Base-by-base conservation (phyloP, 2,888 invertebrate genomes). In the Omphaloscelis lunosa region DNA sequence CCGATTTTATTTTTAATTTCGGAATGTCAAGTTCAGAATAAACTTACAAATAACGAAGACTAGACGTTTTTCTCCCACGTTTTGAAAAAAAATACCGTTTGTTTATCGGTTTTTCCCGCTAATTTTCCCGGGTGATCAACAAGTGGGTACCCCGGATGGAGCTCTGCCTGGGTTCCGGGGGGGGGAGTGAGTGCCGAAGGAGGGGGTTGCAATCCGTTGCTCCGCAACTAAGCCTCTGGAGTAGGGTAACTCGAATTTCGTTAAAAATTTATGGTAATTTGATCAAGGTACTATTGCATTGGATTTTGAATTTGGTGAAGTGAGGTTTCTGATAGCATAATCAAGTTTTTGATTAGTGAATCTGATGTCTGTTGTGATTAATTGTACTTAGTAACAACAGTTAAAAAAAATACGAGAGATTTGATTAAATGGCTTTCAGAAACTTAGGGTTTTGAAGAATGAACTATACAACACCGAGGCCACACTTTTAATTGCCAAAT, bases 111-210 rank as follows among this genome's bases (percentile, higher is more conserved):
- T 87, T 87, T 88, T 75, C 66, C 84, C 80, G 86, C 79, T 80
- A 86, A 89, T 88, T 90, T 89, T 83, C 89, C 85, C 58, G 82
- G 83, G 51, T 79, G 86, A 90, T 91, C 92, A 92, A 92, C 92
- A 92, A 92, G 92, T 92, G 92, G 88, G 75, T 84, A 74, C 86
- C 86, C 84, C 45, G 77, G 88, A 80, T 77, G 75, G 69, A 86
- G 86, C 87, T 87, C 77, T 80, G 77, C 80, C 87, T 79, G 78
- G 83, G 77, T 69, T 72, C 61, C 62, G 51, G 66, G 63, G 53
- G 29, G 48, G 59, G 65, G 41, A 45, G 58, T 20, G 67, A n/a
- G 68, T 59, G 66, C 62, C 53, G 62, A 72, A 79, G 72, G 51
- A 20, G 59, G 77, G 78, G 86, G 77, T 61, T 76, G 74, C 82